Evolutionary conservation across 2,113 vertebrate genomes (phyloP).

Genomic region (Urocolius indicus): DNA sequence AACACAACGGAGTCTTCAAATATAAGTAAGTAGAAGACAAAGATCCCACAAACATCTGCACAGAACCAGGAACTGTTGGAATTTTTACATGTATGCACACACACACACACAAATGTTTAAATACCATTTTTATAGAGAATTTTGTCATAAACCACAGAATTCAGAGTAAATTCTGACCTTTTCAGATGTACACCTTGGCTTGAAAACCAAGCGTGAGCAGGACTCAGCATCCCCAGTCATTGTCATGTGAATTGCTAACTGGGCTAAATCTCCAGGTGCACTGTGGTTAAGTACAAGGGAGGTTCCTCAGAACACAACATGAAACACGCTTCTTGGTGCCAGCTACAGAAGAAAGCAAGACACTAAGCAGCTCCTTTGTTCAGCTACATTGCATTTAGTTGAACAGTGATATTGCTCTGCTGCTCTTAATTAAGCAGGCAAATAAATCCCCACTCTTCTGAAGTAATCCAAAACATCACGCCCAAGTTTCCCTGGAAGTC

Average conservation of each 20-base stretch:
- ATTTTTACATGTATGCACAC: neutral
- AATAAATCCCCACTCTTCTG: neutral
- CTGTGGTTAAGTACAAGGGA: neutral
- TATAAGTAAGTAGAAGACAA: neutral
- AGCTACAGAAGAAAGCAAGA: neutral
- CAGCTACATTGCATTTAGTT: neutral
- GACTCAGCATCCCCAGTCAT: fast-evolving
- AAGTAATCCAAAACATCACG: neutral
- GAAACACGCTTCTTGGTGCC: neutral
- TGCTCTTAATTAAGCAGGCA: neutral
- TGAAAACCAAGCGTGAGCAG: neutral
- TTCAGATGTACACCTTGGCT: neutral
- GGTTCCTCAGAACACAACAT: neutral
- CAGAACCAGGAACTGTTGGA: neutral
- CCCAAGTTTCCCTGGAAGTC: neutral
- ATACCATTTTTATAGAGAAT: neutral
- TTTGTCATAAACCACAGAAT: neutral
- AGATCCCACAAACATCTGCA: neutral
- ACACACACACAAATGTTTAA: neutral
- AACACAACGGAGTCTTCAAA: neutral
- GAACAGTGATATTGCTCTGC: neutral
- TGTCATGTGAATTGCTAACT: neutral
- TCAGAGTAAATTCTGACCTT: neutral
- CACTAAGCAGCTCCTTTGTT: neutral
- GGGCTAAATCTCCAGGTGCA: neutral